Base-by-base conservation (phyloP, 2,888 invertebrate genomes). In the Ferrisia virgata region DNA sequence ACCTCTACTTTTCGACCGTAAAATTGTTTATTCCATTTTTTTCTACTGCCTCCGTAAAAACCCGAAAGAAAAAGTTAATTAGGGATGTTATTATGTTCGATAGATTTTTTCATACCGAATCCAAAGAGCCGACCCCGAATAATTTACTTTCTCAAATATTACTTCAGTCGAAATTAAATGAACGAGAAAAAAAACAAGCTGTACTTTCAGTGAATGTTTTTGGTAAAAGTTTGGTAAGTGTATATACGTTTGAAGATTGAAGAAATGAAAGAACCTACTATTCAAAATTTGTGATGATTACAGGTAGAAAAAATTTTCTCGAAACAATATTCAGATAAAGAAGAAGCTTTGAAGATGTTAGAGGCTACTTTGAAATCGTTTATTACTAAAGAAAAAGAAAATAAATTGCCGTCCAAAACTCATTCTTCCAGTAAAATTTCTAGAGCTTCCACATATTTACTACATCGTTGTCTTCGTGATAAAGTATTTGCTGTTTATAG, bases 221-320 rank as follows among this genome's bases (percentile, higher is more conserved):
- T 89, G 97, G 97, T 85, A 93, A 93, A 89, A 94, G 95, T 82
- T 89, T 97, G 90, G 97, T 95, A 89, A 90, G 89, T 84, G 33
- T 18, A 39, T 22, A 43, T 5, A 58, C 22, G 2, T 58, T 22
- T 8, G 25, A 25, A 58, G 15, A 25, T 5, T 31, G 13, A 2
- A 64, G 13, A 58, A 9, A 8, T 3, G n/a, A 11, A 47, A 69
- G 28, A 1, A 64, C 5, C 3, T 31, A 0, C n/a, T n/a, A n/a
- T n/a, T n/a, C 5, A 13, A 64, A 25, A 18, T 31, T 5, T 72
- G 18, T 79, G 9, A 78, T 76, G 64, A 76, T 86, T 82, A 86
- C 87, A 94, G 94, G 94, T 96, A 1, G 96, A 96, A 88, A 94
- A 95, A 88, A 95, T 96, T 89, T 96, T 95, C 89, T 95, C 96